Conservation (phyloP, 2,113 vertebrate species). For the Nothobranchius furzeri region DNA sequence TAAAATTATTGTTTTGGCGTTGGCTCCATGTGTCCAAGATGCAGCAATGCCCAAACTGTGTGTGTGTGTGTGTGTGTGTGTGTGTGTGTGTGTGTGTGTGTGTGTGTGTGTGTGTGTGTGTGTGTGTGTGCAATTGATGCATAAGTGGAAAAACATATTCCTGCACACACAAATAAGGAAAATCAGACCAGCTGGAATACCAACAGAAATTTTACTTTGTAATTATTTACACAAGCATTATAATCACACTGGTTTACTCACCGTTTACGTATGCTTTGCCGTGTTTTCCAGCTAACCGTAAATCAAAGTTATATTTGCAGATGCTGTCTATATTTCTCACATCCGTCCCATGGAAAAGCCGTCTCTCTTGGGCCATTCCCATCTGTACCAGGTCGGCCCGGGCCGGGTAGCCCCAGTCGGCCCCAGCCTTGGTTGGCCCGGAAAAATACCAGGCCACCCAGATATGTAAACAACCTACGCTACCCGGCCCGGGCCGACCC, state of each 20-base stretch:
- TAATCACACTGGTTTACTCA: constrained; percentile 34
- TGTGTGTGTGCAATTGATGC: constrained; percentile 80
- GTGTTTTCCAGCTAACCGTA: constrained; percentile 79
- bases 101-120: constrained; percentile 87
- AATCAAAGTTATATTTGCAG: constrained; percentile 90
- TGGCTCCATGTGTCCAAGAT: fast-evolving
- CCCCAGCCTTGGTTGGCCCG: too few relatives aligned
- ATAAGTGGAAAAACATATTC: constrained; percentile 87
- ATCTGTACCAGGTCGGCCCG: too few relatives aligned
- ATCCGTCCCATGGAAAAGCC: constrained; percentile 88
- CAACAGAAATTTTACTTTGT: neutral
- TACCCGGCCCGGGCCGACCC: too few relatives aligned
- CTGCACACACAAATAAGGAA: constrained; percentile 61
- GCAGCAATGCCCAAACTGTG: constrained; percentile 73
- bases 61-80: constrained; percentile 77
- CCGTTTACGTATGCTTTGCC: constrained; percentile 82
- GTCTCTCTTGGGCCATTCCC: constrained; percentile 63
- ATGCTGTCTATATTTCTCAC: constrained; percentile 83
- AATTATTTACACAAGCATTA: too few relatives aligned
- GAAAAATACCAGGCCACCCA: too few relatives aligned
- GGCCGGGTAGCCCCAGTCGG: too few relatives aligned
- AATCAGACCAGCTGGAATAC: neutral
- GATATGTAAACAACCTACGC: too few relatives aligned
- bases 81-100: constrained; percentile 82
- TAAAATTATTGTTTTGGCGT: constrained; percentile 82